Percentiles rank a stretch among this genome's conserved stretches.
These are phyloP conservation scores for Sebastes paucispinis DNA, from an alignment of 2,797 vertebrate species.

Conservation along the genomic window DNA sequence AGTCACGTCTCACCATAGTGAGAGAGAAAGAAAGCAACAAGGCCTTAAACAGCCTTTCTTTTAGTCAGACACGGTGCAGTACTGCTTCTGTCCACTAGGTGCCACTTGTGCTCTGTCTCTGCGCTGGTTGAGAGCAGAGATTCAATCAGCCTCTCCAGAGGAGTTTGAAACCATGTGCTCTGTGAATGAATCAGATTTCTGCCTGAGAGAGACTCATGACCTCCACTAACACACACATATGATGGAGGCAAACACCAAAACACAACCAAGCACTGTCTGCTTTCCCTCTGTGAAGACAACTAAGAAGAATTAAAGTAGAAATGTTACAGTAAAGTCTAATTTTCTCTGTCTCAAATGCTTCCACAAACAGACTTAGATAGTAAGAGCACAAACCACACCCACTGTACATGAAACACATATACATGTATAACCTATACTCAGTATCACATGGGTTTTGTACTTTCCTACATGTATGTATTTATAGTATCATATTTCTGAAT, in stretches of 20 bases:
- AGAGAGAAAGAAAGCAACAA: neutral
- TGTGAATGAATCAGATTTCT: constrained; percentile 13
- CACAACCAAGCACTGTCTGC: neutral
- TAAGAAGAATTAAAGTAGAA: neutral
- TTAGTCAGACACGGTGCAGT: neutral
- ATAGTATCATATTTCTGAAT: constrained; percentile 23
- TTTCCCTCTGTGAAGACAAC: neutral
- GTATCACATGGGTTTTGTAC: neutral
- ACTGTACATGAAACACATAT: neutral
- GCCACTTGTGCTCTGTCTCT: constrained; percentile 72
- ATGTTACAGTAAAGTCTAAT: neutral
- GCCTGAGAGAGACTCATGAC: constrained; percentile 14
- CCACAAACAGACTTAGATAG: neutral
- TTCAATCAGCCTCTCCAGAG: neutral
- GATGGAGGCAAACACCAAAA: neutral
- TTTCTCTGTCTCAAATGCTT: neutral
- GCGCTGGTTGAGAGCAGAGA: neutral
- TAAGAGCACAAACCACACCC: neutral
- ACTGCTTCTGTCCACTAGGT: constrained; percentile 56
- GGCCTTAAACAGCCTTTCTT: neutral
- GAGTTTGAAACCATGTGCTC: neutral
- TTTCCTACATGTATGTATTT: constrained; percentile 5
- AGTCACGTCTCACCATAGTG: neutral
- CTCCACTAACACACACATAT: neutral
- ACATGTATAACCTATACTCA: neutral